Conservation (phyloP, 2,113 vertebrate species). For the Sphaerodactylus townsendi region DNA sequence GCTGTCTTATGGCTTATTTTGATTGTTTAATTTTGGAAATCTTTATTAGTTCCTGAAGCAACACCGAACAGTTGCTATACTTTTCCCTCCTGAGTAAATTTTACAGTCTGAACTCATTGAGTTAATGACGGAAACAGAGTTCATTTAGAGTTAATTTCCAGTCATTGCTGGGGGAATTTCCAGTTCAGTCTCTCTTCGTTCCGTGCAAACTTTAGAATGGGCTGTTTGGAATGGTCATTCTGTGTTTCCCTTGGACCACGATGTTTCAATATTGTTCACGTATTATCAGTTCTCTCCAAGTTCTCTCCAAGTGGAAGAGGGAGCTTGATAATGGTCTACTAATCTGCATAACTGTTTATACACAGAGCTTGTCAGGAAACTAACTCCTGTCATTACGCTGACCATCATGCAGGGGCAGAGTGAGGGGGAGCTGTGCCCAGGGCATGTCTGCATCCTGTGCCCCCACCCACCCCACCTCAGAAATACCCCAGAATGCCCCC, state of each 20-base stretch:
- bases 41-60: background rate
- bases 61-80: background rate
- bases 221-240: background rate
- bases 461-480: too few relatives aligned
- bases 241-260: background rate
- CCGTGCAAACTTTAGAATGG: background rate
- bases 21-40: constrained; percentile 26
- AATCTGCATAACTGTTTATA: background rate
- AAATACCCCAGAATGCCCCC: too few relatives aligned
- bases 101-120: background rate
- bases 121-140: background rate
- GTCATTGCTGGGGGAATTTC: background rate
- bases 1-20: background rate
- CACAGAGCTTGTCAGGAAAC: background rate
- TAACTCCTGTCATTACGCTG: constrained; percentile 8
- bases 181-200: background rate
- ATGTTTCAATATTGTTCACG: background rate
- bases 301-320: background rate
- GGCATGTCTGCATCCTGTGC: too few relatives aligned
- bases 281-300: background rate
- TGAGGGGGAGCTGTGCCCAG: too few relatives aligned
- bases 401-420: too few relatives aligned
- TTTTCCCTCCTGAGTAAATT: background rate
- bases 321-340: background rate
- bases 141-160: constrained; percentile 21